Conservation (phyloP, 2,797 vertebrate species). For the Onychomys torridus region DNA sequence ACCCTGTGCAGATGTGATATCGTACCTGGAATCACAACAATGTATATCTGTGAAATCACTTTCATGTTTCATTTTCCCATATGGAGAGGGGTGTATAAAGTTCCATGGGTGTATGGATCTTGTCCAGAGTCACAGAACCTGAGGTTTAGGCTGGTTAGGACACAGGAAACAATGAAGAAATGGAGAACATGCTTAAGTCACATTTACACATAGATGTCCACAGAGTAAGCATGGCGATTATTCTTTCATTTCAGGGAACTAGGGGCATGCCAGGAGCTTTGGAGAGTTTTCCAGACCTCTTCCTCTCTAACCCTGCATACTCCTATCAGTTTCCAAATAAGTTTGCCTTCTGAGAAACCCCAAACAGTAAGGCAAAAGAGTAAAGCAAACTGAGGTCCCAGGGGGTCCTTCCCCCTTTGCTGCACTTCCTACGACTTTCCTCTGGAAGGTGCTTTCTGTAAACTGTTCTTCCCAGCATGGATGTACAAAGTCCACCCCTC, state of each 20-base stretch:
- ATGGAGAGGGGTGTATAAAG: background rate
- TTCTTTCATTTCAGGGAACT: background rate
- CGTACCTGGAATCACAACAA: background rate
- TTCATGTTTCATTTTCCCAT: background rate
- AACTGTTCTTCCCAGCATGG: background rate
- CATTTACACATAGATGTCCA: background rate
- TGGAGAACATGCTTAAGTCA: background rate
- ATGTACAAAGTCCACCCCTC: background rate
- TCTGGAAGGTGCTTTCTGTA: background rate
- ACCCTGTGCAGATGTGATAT: background rate
- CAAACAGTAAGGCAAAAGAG: too few relatives aligned
- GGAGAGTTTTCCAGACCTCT: background rate
- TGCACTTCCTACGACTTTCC: background rate
- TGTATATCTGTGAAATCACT: background rate
- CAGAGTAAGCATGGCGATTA: background rate
- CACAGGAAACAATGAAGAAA: background rate
- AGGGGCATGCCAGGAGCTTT: background rate
- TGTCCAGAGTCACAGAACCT: background rate
- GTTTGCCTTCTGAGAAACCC: background rate
- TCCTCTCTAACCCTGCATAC: background rate
- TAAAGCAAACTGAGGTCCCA: background rate
- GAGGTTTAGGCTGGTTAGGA: background rate
- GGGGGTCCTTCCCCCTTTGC: too few relatives aligned
- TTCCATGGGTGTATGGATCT: background rate
- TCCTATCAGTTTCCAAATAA: background rate